Percentiles rank a stretch among this genome's conserved stretches.
Conservation (phyloP, 1,140 invertebrate genomes). For the Dendrolimus punctatus region DNA sequence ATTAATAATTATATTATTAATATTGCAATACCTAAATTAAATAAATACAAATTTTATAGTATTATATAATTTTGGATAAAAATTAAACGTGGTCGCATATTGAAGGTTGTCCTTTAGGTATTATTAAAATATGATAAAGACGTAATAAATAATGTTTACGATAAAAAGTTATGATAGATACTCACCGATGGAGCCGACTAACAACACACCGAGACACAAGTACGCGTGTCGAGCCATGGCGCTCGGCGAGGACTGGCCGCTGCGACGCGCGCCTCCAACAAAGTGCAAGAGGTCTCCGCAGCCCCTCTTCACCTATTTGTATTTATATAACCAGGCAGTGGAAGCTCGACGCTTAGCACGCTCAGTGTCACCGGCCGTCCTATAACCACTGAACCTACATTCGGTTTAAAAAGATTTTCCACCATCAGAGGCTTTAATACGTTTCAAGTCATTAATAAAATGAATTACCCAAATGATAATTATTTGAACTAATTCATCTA, state of each 20-base stretch:
- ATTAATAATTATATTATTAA: conserved; percentile 1
- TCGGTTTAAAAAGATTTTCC: conserved; percentile 35
- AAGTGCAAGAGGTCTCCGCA: conserved; percentile 65
- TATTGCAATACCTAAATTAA: neutral
- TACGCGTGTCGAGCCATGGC: conserved; percentile 68
- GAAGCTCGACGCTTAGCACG: conserved; percentile 34
- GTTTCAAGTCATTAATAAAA: conserved; percentile 28
- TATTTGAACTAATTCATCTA: conserved; percentile 8
- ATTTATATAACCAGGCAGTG: conserved; percentile 66
- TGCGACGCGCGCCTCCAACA: conserved; percentile 54
- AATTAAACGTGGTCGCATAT: too few species aligned
- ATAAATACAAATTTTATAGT: too few species aligned
- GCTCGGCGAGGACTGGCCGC: conserved; percentile 62
- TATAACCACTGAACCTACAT: conserved; percentile 41
- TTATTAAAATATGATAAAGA: too few species aligned
- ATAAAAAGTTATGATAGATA: conserved; percentile 15
- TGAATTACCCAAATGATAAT: conserved; percentile 18
- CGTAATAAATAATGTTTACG: too few species aligned
- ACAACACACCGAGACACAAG: conserved; percentile 59
- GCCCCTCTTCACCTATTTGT: conserved; percentile 70
- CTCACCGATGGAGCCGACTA: conserved; percentile 57
- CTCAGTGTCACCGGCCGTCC: conserved; percentile 44
- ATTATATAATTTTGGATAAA: too few species aligned
- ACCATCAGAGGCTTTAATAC: conserved; percentile 52
- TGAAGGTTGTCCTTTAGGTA: too few species aligned